Conservation (phyloP, 1,140 invertebrate genomes). For the Cotesia glomerata region DNA sequence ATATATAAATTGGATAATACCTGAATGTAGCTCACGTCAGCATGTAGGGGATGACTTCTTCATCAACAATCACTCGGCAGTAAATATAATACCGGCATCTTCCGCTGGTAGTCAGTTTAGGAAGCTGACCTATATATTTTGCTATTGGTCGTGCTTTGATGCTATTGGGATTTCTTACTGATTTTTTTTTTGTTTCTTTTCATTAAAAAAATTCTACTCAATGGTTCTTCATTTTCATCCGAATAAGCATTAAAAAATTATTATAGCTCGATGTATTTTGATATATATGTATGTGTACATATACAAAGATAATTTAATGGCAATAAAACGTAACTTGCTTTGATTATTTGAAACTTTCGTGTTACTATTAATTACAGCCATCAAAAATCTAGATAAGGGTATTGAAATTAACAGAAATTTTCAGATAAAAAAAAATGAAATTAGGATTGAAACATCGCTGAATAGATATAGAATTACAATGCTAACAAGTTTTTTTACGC, state of each 20-base stretch:
- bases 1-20: slow-evolving; percentile 65
- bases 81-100: slow-evolving; percentile 63
- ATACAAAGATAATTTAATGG: no score
- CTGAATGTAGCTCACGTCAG: slow-evolving; percentile 62
- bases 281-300: no score
- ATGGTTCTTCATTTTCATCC: neutral
- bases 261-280: neutral
- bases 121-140: slow-evolving; percentile 62
- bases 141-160: slow-evolving; percentile 60
- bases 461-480: no score
- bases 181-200: slow-evolving; percentile 37
- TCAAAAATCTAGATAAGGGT: no score
- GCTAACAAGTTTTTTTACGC: no score
- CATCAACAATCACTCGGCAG: slow-evolving; percentile 63
- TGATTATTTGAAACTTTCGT: no score
- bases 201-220: slow-evolving; percentile 6
- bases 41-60: slow-evolving; percentile 63
- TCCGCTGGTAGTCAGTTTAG: slow-evolving; percentile 64
- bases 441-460: no score
- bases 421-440: no score
- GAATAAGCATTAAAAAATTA: neutral
- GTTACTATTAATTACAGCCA: no score
- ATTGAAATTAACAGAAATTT: neutral
- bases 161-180: slow-evolving; percentile 54
- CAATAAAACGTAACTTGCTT: no score